Evolutionary conservation across 2,888 invertebrate genomes (phyloP).

Genomic region (Zaprionus bogoriensis): DNA sequence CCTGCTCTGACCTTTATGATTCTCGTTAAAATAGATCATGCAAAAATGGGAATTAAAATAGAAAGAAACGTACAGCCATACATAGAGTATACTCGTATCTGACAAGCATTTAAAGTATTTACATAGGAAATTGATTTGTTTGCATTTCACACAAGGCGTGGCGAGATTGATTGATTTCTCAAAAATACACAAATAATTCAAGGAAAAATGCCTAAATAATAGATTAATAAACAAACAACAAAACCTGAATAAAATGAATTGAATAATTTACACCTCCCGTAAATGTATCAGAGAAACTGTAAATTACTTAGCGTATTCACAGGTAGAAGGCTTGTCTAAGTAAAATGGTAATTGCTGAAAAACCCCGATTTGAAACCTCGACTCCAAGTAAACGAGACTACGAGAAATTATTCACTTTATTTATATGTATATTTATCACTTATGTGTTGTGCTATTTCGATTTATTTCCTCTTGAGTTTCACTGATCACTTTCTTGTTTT

Average conservation of each 20-base stretch:
- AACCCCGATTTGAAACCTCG: no score
- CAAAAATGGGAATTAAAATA: constrained; percentile 27
- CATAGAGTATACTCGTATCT: constrained; percentile 31
- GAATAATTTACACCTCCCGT: constrained; percentile 36
- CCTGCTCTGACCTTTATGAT: constrained; percentile 24
- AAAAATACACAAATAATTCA: constrained; percentile 32
- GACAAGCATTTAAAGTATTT: constrained; percentile 54
- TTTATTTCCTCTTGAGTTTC: constrained; percentile 1
- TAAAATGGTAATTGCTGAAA: no score
- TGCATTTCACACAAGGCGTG: constrained; percentile 44
- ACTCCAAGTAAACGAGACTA: not conserved
- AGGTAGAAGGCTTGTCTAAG: not conserved
- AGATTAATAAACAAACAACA: constrained; percentile 48
- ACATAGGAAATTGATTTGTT: constrained; percentile 50
- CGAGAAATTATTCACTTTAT: not conserved
- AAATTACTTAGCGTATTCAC: not conserved
- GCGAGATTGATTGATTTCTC: constrained; percentile 33
- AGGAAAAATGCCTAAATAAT: constrained; percentile 37
- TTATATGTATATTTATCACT: constrained; percentile 4
- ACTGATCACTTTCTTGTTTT: constrained; percentile 2
- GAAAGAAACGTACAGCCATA: constrained; percentile 8
- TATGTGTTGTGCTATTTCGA: constrained; percentile 12
- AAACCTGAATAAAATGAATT: constrained; percentile 54
- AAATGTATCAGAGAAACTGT: constrained; percentile 7
- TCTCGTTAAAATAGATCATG: constrained; percentile 24